Evolutionary conservation across 2,113 vertebrate genomes (phyloP).

Genomic region (Microcebus murinus): DNA sequence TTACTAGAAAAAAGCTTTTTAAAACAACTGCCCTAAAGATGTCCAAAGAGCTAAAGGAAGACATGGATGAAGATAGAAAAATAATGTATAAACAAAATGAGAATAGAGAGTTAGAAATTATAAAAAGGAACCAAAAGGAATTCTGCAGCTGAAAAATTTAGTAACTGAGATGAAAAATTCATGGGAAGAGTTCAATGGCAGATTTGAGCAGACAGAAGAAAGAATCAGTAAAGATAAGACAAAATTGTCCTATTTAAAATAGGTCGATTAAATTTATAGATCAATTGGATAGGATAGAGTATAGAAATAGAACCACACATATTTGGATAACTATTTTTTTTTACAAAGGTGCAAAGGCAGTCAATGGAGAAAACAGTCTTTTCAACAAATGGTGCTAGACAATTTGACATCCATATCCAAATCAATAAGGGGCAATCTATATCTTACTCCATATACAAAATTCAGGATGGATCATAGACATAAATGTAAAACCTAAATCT

Average conservation of each 20-base stretch:
- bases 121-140: constrained; percentile 6
- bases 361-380: neutral
- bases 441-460: neutral
- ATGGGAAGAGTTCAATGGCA: no score
- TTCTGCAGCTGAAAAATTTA: neutral
- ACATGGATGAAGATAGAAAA: neutral
- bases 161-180: neutral
- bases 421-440: neutral
- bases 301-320: neutral
- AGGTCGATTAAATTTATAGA: neutral
- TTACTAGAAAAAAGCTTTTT: neutral
- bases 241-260: neutral
- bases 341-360: neutral
- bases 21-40: neutral
- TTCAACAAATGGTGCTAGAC: neutral
- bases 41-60: neutral
- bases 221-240: neutral
- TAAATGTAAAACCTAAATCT: neutral
- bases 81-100: neutral
- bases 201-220: neutral
- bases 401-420: neutral
- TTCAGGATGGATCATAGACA: neutral
- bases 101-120: neutral
- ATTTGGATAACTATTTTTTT: neutral
- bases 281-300: neutral